Conservation (phyloP, 2,113 vertebrate genomes). For the Choloepus hoffmanni region DNA sequence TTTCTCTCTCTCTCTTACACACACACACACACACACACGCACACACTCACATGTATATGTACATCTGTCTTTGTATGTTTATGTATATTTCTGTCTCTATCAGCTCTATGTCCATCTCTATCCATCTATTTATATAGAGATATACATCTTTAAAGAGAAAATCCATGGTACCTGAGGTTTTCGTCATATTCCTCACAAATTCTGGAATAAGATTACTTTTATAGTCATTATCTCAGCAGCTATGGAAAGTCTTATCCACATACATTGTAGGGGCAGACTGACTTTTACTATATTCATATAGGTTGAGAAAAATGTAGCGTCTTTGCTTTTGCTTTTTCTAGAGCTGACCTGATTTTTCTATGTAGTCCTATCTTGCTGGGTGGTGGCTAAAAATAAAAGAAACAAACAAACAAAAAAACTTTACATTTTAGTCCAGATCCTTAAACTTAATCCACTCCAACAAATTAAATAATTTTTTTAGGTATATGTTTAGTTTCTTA, state of each 20-base stretch:
- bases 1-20: not conserved
- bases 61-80: not conserved
- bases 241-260: not conserved
- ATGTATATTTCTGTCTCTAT: not conserved
- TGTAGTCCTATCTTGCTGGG: not conserved
- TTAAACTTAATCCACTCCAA: not conserved
- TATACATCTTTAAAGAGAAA: not conserved
- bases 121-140: not conserved
- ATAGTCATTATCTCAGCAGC: not conserved
- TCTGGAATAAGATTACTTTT: not conserved
- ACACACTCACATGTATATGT: not conserved
- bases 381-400: not conserved
- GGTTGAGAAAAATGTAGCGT: not conserved
- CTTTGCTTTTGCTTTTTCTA: not conserved
- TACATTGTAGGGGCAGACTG: not conserved
- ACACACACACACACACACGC: too few relatives aligned
- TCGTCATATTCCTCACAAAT: not conserved
- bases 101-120: too few relatives aligned
- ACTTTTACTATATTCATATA: conserved; percentile 1
- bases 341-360: not conserved
- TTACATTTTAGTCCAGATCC: not conserved
- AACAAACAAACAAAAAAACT: too few relatives aligned
- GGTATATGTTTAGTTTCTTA: not conserved
- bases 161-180: not conserved
- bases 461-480: conserved; percentile 8